A percentile compares a stretch with the other conserved stretches of the same genome.
Evolutionary conservation across 1,140 invertebrate genomes (phyloP).

Genomic region (Triops longicaudatus): DNA sequence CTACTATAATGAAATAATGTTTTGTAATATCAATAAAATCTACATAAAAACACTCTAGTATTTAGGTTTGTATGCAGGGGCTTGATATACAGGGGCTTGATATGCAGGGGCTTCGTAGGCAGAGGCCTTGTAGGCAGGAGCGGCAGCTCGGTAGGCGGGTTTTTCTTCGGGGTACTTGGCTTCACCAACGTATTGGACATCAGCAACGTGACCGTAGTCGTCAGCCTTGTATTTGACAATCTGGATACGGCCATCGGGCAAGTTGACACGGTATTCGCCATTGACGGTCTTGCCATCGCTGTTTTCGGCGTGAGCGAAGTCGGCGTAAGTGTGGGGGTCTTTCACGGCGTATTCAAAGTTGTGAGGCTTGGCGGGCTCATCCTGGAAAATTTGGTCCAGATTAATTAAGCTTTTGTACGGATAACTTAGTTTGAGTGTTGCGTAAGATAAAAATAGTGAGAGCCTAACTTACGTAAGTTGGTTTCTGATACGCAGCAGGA

Average conservation of each 20-base stretch:
- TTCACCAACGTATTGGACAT: conserved; percentile 64
- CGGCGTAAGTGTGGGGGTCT: conserved; percentile 56
- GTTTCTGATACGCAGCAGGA: conserved; percentile 1
- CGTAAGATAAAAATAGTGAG: neutral
- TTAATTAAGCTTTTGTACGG: too few species aligned
- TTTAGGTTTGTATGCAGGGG: too few species aligned
- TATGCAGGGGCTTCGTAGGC: conserved; percentile 9
- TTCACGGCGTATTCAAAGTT: conserved; percentile 63
- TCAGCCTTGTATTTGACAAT: conserved; percentile 68
- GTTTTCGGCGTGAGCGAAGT: conserved; percentile 62
- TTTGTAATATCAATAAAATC: too few species aligned
- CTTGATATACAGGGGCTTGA: too few species aligned
- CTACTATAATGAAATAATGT: neutral
- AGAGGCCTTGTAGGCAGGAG: conserved; percentile 21
- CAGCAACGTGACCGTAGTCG: conserved; percentile 64
- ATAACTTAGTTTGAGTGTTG: too few species aligned
- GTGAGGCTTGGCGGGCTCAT: conserved; percentile 56
- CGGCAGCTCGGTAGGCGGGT: conserved; percentile 18
- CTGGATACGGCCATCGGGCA: conserved; percentile 66
- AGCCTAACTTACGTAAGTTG: conserved; percentile 12
- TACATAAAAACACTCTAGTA: too few species aligned
- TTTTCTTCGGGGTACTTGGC: conserved; percentile 50
- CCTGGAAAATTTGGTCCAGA: neutral
- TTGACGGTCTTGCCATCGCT: conserved; percentile 50
- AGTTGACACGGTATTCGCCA: conserved; percentile 63